These are phyloP conservation scores for Chaenocephalus aceratus DNA, from an alignment of 2,113 vertebrate species.

Conservation along the genomic window DNA sequence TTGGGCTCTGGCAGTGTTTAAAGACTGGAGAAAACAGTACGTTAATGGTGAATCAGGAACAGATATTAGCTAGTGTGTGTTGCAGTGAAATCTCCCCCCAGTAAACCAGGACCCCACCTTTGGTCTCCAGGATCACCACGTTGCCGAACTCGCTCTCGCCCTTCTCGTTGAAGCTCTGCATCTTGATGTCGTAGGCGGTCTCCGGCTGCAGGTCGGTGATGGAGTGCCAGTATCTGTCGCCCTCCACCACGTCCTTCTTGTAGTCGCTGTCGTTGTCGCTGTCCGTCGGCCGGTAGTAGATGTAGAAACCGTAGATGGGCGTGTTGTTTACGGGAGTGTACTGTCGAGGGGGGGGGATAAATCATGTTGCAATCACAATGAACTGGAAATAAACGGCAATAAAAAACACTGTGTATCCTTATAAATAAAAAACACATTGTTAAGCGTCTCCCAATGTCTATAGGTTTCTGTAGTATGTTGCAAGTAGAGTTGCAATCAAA, in stretches of 20 bases:
- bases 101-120: conserved; percentile 83
- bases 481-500: no score
- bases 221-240: conserved; percentile 95
- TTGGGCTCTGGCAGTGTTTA: no score
- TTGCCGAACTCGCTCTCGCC: conserved; percentile 98
- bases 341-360: conserved; percentile 74
- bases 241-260: conserved; percentile 96
- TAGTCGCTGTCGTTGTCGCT: conserved; percentile 99
- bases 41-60: no score
- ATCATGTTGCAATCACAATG: conserved; percentile 22
- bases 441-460: no score
- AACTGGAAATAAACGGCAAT: neutral
- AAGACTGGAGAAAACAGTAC: no score
- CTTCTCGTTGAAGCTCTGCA: conserved; percentile 98
- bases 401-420: no score
- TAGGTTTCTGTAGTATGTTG: no score
- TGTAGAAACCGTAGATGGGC: conserved; percentile 98
- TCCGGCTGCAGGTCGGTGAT: conserved; percentile 96
- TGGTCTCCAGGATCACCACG: conserved; percentile 97
- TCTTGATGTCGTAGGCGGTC: conserved; percentile 98
- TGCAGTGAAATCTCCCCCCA: no score
- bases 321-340: conserved; percentile 96
- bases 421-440: no score
- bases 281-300: conserved; percentile 97
- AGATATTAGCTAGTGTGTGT: no score